Conservation (phyloP, 2,113 vertebrate genomes). For the Scopus umbretta region DNA sequence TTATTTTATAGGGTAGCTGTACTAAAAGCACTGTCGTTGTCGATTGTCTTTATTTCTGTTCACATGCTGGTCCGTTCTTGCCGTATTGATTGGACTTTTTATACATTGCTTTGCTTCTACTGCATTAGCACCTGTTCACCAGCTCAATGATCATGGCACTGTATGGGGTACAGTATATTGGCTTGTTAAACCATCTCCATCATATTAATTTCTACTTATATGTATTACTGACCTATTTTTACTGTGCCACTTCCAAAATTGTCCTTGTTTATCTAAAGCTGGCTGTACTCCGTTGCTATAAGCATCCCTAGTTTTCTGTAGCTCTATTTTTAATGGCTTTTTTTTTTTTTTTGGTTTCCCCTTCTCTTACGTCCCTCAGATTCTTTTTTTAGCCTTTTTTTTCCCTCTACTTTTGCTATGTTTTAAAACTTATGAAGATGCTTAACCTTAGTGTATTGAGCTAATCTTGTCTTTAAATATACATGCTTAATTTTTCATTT, state of each 20-base stretch:
- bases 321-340: conserved; percentile 18
- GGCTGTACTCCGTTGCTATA: conserved; percentile 21
- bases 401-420: not conserved
- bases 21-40: not conserved
- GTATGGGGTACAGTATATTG: conserved; percentile 6
- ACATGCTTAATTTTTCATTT: not conserved
- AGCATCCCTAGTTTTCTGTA: not conserved
- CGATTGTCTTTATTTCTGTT: not conserved
- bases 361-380: not conserved
- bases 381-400: not conserved
- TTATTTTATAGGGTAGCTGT: not conserved
- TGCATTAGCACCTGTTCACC: not conserved
- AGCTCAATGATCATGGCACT: not conserved
- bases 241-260: conserved; percentile 26
- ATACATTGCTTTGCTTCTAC: conserved; percentile 3
- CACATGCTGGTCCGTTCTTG: not conserved
- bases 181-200: conserved; percentile 40
- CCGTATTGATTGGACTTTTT: conserved; percentile 34
- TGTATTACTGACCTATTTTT: conserved; percentile 41
- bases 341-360: not conserved
- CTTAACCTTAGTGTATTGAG: fast-evolving
- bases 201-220: conserved; percentile 44
- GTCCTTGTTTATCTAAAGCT: conserved; percentile 33
- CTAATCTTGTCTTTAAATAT: not conserved
- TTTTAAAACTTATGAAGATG: not conserved